Evolutionary conservation across 1,140 invertebrate species (phyloP), one percentile per base, ranked within the genome.

Genomic region (Cherax quadricarinatus): DNA sequence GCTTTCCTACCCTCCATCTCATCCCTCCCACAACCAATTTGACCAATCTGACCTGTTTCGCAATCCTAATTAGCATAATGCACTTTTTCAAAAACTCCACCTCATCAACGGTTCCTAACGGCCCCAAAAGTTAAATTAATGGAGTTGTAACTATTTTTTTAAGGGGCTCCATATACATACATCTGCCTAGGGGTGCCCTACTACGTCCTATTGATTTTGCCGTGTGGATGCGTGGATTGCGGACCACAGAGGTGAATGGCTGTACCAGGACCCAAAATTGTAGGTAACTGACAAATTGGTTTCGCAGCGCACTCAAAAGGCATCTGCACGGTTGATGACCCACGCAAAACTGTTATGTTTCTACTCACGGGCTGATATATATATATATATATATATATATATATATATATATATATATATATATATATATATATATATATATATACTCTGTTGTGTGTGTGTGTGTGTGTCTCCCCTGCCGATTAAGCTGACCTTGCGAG

Each of bases 51-150:
- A 75, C 70, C 70, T 75, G 30, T 75, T n/a, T 75, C 24, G n/a
- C 6, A 75, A 75, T 75, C n/a, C 24, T 75, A 75, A 75, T 75
- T 75, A 75, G n/a, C 70, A 75, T 75, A 75, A 75, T 75, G 70
- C 70, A 75, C 70, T 24, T 75, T 75, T 30, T 75, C 70, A 75
- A 16, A 75, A 75, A 75, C 70, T 75, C 70, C 70, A 30, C 70
- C 70, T 75, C 70, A 75, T 75, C 70, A 75, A 24, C 70, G n/a
- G 70, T 5, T 75, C 24, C 24, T 75, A 30, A 75, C 12, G 70
- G 9, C 53, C 30, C 24, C 24, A 24, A 75, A 30, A 75, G 70
- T 75, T 75, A 75, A 75, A 75, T 30, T 75, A 70, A 70, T 70
- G 14, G 70, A 75, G 16, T 30, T 7, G n/a, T 30, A 75, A 75